A percentile compares a stretch with the other conserved stretches of the same genome.
phyloP scores from a whole-genome alignment of 2,888 invertebrate species.

The Anoncus sp. region DNA sequence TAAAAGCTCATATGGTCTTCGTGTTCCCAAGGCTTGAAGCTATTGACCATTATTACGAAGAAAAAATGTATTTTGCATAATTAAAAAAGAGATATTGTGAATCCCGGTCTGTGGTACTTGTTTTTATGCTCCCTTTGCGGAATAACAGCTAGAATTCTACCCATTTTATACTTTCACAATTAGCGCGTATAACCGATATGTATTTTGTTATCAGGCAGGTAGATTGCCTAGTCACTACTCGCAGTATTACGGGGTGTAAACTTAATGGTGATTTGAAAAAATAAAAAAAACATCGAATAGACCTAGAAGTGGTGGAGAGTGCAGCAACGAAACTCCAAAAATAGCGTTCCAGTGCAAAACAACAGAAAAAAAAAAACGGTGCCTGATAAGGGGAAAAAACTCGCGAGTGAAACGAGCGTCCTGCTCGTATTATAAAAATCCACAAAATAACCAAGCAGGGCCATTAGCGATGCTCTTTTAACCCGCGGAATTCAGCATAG shows the following conservation, averaged over 20 bases:
- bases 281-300: constrained; percentile 12
- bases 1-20: too few species aligned
- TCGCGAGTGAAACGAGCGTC: constrained; percentile 62
- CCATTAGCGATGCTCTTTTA: constrained; percentile 83
- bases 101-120: too few species aligned
- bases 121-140: too few species aligned
- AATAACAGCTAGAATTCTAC: background rate
- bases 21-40: too few species aligned
- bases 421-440: constrained; percentile 82
- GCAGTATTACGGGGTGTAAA: constrained; percentile 4
- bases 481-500: constrained; percentile 79
- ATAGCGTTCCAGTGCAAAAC: constrained; percentile 25
- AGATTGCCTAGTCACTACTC: background rate
- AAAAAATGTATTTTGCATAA: too few species aligned
- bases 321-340: constrained; percentile 52
- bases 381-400: constrained; percentile 43
- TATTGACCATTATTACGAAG: too few species aligned
- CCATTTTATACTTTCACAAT: background rate
- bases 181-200: too few species aligned
- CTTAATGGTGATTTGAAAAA: constrained; percentile 31
- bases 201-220: too few species aligned
- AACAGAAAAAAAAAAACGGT: constrained; percentile 39
- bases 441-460: constrained; percentile 83
- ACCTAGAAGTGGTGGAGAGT: constrained; percentile 39
- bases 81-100: too few species aligned